phyloP scores from a whole-genome alignment of 2,797 vertebrate species.

The Paguma larvata region DNA sequence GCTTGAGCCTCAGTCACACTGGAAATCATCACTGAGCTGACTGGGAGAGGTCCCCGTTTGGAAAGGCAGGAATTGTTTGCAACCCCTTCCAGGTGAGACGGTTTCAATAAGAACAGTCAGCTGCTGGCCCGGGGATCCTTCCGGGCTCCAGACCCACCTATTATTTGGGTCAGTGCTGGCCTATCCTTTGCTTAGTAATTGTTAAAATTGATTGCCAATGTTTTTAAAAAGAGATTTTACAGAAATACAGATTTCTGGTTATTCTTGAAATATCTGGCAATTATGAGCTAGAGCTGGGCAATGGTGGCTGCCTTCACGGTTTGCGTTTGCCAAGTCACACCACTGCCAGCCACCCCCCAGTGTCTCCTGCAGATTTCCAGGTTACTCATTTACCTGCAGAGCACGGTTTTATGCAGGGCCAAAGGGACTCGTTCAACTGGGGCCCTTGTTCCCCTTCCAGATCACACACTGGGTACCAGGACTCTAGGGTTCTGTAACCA shows the following conservation, averaged over 20 bases:
- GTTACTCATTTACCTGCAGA: neutral
- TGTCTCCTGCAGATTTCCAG: neutral
- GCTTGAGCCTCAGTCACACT: neutral
- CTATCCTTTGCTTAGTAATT: neutral
- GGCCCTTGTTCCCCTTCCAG: neutral
- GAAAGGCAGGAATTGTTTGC: neutral
- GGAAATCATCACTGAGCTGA: neutral
- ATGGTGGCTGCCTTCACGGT: neutral
- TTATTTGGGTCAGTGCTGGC: neutral
- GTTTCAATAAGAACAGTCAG: neutral
- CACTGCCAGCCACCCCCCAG: neutral
- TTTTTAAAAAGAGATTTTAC: neutral
- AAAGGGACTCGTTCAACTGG: neutral
- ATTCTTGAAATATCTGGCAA: neutral
- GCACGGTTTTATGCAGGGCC: neutral
- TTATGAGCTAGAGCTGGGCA: neutral
- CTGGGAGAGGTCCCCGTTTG: neutral
- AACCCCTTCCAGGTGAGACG: neutral
- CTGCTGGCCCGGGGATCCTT: neutral
- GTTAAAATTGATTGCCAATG: neutral
- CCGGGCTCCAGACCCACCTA: neutral
- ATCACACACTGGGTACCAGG: neutral
- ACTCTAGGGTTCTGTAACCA: neutral
- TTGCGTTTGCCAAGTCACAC: neutral
- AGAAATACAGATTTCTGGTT: slow-evolving; percentile 9